Evolutionary conservation across 2,113 vertebrate species (phyloP).

Genomic region (Ictalurus punctatus): DNA sequence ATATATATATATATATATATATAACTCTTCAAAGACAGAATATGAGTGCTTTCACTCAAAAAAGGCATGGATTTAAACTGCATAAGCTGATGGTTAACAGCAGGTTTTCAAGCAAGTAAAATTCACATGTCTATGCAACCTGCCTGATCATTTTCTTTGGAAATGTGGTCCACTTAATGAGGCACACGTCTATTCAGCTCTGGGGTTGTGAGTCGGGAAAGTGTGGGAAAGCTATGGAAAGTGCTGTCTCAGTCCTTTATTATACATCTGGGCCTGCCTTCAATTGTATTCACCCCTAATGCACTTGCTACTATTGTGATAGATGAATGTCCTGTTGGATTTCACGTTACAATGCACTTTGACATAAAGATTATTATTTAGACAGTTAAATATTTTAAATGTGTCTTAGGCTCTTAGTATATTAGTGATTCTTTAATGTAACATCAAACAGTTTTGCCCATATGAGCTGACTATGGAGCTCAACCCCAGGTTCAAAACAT

Average conservation of each 20-base stretch:
- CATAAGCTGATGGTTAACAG: too few relatives aligned
- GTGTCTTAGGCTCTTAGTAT: not conserved
- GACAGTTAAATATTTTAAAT: not conserved
- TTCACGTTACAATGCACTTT: not conserved
- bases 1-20: too few relatives aligned
- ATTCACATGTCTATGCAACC: too few relatives aligned
- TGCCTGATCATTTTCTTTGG: not conserved
- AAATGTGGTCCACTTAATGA: slow-evolving; percentile 7
- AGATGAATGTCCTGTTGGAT: not conserved
- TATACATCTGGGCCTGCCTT: too few relatives aligned
- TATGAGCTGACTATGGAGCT: not conserved
- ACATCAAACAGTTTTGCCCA: slow-evolving; percentile 44
- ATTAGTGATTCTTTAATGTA: not conserved
- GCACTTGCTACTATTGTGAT: slow-evolving; percentile 12
- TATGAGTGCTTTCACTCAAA: too few relatives aligned
- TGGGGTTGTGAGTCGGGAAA: slow-evolving; percentile 5
- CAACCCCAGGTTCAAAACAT: not conserved
- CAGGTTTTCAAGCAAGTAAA: not conserved
- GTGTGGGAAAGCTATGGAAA: slow-evolving; percentile 43
- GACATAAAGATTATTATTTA: not conserved
- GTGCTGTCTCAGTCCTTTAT: slow-evolving; percentile 25
- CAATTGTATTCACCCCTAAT: too few relatives aligned
- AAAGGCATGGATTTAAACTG: too few relatives aligned
- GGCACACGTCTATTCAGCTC: slow-evolving; percentile 38
- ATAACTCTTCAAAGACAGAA: too few relatives aligned